Conservation (phyloP, 2,888 invertebrate genomes). For the Marasmarcha lunaedactyla region DNA sequence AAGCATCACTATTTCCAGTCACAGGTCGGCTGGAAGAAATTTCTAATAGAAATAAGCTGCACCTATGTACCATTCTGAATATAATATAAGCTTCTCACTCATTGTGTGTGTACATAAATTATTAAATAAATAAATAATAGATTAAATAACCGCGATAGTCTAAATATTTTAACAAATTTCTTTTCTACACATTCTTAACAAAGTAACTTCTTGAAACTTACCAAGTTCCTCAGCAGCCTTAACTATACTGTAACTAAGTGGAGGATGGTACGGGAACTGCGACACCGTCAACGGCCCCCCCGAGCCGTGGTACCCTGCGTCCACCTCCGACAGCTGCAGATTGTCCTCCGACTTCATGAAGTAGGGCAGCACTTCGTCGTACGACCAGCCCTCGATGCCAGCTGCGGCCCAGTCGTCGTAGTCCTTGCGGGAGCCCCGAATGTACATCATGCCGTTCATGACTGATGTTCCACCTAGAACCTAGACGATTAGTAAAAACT, state of each 20-base stretch:
- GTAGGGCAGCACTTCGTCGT: slow-evolving; percentile 89
- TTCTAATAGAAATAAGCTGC: no score
- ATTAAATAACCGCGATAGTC: no score
- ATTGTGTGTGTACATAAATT: no score
- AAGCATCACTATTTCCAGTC: no score
- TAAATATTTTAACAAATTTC: no score
- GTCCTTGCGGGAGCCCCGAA: slow-evolving; percentile 87
- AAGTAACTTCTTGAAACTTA: no score
- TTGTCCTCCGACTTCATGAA: slow-evolving; percentile 91
- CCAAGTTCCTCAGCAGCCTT: slow-evolving; percentile 84
- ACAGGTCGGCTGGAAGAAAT: no score
- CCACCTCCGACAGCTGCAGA: slow-evolving; percentile 76
- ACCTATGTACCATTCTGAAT: no score
- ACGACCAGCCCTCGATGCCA: slow-evolving; percentile 91
- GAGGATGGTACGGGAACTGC: slow-evolving; percentile 89
- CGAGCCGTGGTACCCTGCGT: slow-evolving; percentile 79
- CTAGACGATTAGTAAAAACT: slow-evolving; percentile 33
- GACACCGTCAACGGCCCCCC: slow-evolving; percentile 84
- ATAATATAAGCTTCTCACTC: no score
- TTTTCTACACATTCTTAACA: no score
- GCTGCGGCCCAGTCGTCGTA: slow-evolving; percentile 89
- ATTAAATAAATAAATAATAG: no score
- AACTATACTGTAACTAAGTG: slow-evolving; percentile 81
- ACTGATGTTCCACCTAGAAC: slow-evolving; percentile 93
- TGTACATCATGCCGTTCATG: slow-evolving; percentile 97